Evolutionary conservation across 2,797 vertebrate genomes (phyloP), one percentile per base, ranked within the genome.

Genomic region (Notolepis coatsorum): DNA sequence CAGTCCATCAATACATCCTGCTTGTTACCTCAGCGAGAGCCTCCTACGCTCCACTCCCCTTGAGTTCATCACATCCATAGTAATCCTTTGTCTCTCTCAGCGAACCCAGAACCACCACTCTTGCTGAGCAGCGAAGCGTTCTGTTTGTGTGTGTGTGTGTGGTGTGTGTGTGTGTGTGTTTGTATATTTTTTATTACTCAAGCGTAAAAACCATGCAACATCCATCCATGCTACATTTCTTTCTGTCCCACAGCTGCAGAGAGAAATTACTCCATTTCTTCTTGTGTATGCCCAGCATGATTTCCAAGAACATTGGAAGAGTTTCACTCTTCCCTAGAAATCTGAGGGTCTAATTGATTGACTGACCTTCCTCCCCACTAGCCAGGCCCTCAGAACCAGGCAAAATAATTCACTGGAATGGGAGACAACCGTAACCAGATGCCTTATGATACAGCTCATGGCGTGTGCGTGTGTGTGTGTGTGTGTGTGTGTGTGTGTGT

Each of bases 341-440:
- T 9, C 52, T 72, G 42, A 48, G 33, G 69, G 46, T 68, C 72
- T 71, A 79, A 80, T 63, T 80, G 71, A 81, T 65, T n/a, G 5
- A n/a, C 35, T 73, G 80, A 71, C 73, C 68, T 66, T 68, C 41
- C 49, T 54, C 61, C 10, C 61, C 45, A 23, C 45, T 47, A 8
- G 37, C 18, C n/a, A 33, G 53, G 68, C 76, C n/a, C 75, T 80
- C 61, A 64, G 15, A 65, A 68, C n/a, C 67, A 53, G 72, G 79
- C 48, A 79, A 47, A 61, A 77, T 74, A 77, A 79, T 84, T 85
- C 68, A 54, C 20, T 55, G 47, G 58, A 62, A 84, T 37, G 55
- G 52, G 37, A 65, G 75, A 75, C 84, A 89, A 90, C 75, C 60
- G 43, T 55, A 48, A 71, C 86, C 88, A 90, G 86, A 89, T 90